Base-by-base conservation (phyloP, 2,113 vertebrate genomes). In the Gymnogyps californianus region DNA sequence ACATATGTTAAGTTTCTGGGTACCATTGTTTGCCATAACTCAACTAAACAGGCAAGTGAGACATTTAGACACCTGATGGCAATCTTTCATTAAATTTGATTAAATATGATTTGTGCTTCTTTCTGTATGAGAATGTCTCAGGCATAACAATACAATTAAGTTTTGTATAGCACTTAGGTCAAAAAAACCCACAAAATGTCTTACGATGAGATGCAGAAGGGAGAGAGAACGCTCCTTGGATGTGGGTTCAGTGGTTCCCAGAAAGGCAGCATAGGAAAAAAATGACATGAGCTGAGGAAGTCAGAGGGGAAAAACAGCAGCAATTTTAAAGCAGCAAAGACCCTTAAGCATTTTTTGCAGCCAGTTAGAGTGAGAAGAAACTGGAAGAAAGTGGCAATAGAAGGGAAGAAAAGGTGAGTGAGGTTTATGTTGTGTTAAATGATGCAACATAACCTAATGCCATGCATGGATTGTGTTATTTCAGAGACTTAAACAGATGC, bases 21-120 rank as follows among this genome's bases (percentile, higher is more conserved):
- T 77, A 81, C 70, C 58, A 83, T 66, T 96, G 79, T 79, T 94
- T 58, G 58, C 51, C 71, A 95, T 83, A 93, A 94, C 78, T 94
- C 74, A 94, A 96, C 95, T 89, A 94, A 96, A 85, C 78, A 96
- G 76, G 89, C 57, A 87, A 26, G 83, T 97, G 70, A 97, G 94
- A 90, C 70, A 25, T 97, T 97, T 96, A 98, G 94, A 98, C 98
- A 98, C 96, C 97, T 98, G 98, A 98, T 98, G 98, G 97, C 97
- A 98, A 98, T 98, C 97, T 98, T 98, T 97, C 97, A 98, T 98
- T 98, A 97, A 98, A 97, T 93, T 97, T 98, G 83, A 71, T 95
- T 54, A 84, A 79, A 92, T 70, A 91, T 64, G 55, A 80, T 92
- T 97, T 97, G 54, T 96, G 52, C 61, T 78, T 96, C 66, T 89